Evolutionary conservation across 2,797 vertebrate genomes (phyloP).

Genomic region (Lepus oiostolus): DNA sequence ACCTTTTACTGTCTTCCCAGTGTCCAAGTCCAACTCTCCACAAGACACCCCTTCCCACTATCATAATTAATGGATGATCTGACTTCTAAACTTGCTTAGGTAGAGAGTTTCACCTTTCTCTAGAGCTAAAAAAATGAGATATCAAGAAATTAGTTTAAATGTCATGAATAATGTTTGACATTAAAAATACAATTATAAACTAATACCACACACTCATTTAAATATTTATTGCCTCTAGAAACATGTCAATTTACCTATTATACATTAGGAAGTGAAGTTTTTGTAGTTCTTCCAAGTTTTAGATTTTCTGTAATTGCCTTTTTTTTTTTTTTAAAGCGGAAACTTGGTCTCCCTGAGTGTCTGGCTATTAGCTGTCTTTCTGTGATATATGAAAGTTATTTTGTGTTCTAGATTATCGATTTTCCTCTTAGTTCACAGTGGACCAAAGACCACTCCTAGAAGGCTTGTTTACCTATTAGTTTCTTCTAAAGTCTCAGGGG

Average conservation of each 20-base stretch:
- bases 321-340: not conserved
- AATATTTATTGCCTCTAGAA: not conserved
- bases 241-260: not conserved
- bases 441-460: not conserved
- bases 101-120: not conserved
- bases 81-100: not conserved
- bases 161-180: not conserved
- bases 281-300: not conserved
- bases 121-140: constrained; percentile 1
- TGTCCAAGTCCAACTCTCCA: not conserved
- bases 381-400: not conserved
- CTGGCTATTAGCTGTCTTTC: not conserved
- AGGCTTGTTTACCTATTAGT: not conserved
- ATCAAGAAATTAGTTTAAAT: not conserved
- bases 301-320: not conserved
- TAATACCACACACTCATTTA: not conserved
- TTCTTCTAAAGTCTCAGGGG: not conserved
- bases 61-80: not conserved
- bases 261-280: not conserved
- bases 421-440: constrained; percentile 1
- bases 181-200: not conserved
- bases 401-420: not conserved
- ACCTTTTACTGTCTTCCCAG: not conserved
- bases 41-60: not conserved
- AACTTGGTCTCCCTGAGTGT: not conserved